Evolutionary conservation across 2,113 vertebrate species (phyloP).

Genomic region (Lophura nycthemera): DNA sequence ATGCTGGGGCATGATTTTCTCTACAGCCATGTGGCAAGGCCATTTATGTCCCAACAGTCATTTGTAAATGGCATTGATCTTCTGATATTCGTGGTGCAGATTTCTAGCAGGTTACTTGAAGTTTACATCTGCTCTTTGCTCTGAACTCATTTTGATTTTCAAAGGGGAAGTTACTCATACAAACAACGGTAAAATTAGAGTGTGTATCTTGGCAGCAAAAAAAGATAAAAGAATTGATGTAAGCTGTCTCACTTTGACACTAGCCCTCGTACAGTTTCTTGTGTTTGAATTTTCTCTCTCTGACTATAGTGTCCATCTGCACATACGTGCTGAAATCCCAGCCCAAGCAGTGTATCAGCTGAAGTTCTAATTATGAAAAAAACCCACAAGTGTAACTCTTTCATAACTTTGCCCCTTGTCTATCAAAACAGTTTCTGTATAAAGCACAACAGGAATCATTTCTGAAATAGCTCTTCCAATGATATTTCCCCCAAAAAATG

Average conservation of each 20-base stretch:
- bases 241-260: neutral
- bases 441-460: neutral
- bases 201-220: neutral
- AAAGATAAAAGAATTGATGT: neutral
- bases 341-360: neutral
- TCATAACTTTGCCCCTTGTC: neutral
- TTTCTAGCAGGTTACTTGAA: neutral
- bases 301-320: neutral
- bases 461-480: accelerated
- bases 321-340: neutral
- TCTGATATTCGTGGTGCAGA: neutral
- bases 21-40: neutral
- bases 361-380: neutral
- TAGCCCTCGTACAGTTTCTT: neutral
- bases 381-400: neutral
- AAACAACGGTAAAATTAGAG: neutral
- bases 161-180: neutral
- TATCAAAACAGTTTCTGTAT: neutral
- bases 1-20: neutral
- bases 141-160: neutral
- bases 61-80: neutral
- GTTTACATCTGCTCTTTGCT: neutral
- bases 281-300: neutral
- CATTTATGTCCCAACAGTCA: neutral
- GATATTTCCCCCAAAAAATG: neutral